Evolutionary conservation across 2,797 vertebrate species (phyloP), one percentile per base, ranked within the genome.

Genomic region (Coranthus polyacanthus): DNA sequence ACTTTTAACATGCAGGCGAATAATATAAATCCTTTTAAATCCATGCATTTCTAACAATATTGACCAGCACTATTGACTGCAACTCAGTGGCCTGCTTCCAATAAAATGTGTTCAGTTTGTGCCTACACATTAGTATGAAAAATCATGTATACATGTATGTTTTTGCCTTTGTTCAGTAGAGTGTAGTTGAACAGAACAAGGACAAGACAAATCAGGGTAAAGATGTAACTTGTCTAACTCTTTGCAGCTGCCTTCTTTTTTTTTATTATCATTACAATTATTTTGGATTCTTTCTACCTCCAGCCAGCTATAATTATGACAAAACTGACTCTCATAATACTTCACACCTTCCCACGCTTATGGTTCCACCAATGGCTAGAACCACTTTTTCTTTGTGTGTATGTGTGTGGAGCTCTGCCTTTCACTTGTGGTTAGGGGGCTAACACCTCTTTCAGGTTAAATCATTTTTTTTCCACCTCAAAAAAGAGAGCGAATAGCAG

Each of bases 371-470:
- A 63, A 55, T 78, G 75, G 58, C 60, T 61, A 56, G 37, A 72
- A 41, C 67, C 81, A 50, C 46, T 51, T 73, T 68, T 66, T 59
- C 51, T 58, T 45, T 41, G 49, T 68, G 54, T 70, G 53, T 42
- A 45, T 66, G 63, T 68, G 46, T 16, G 60, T 12, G 10, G 5
- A 34, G 72, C 44, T 60, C 62, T 75, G 71, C 53, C 75, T 85
- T 87, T 89, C 75, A 83, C 67, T 68, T 13, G 77, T 79, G 65
- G 82, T 88, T 86, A 68, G 78, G 77, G 75, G 84, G 81, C 72
- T 88, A 82, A 84, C 83, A 88, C 82, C 83, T 88, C 85, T 89
- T 90, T 86, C 87, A 90, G 83, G 87, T 88, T 89, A 79, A 74
- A 46, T 79, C 71, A 67, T 51, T 74, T 69, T 87, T 52, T 72